A percentile compares a stretch with the other conserved stretches of the same genome.
Evolutionary conservation across 2,113 vertebrate genomes (phyloP).

Genomic region (Phyllostomus hastatus): DNA sequence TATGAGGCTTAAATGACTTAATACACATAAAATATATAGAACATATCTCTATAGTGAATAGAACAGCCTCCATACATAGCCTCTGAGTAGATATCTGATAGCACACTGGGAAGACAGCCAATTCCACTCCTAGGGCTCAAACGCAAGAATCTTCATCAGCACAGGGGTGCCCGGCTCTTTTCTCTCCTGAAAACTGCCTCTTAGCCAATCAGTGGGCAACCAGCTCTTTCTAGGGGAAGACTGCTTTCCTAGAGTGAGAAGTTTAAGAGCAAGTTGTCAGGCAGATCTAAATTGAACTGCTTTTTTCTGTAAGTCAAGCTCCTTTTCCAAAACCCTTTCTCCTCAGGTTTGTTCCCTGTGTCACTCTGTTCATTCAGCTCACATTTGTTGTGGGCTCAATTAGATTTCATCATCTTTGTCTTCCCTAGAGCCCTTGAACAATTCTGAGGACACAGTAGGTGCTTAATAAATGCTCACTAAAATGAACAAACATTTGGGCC

Average conservation of each 20-base stretch:
- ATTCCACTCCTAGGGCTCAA: neutral
- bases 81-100: neutral
- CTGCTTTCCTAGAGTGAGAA: neutral
- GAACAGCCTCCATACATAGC: no score
- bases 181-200: neutral
- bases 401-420: neutral
- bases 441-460: neutral
- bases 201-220: neutral
- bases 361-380: neutral
- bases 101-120: neutral
- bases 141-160: neutral
- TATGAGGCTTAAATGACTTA: neutral
- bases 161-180: neutral
- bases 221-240: neutral
- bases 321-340: neutral
- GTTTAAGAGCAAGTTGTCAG: neutral
- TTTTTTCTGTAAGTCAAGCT: neutral
- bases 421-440: neutral
- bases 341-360: neutral
- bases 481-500: neutral
- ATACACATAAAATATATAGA: neutral
- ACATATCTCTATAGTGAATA: no score
- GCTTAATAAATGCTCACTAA: neutral
- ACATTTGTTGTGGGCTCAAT: neutral
- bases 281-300: neutral